Conservation (phyloP, 2,888 invertebrate genomes). For the Morpho helenor region DNA sequence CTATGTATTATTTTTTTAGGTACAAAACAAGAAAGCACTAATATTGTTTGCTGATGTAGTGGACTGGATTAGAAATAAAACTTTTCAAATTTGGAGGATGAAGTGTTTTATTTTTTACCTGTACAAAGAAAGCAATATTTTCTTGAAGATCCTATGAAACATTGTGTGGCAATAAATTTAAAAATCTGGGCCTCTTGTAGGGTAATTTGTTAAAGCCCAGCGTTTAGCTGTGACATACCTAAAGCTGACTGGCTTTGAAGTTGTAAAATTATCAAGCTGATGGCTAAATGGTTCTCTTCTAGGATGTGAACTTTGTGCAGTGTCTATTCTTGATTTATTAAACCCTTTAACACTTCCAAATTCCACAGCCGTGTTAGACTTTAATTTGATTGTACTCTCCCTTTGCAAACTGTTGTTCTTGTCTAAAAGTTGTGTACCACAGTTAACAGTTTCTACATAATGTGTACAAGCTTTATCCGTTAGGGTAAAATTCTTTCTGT, state of each 20-base stretch:
- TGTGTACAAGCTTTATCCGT: slow-evolving; percentile 47
- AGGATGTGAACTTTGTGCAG: background rate
- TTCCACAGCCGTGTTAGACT: slow-evolving; percentile 9
- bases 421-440: slow-evolving; percentile 28
- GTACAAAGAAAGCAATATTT: no score
- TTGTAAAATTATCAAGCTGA: slow-evolving; percentile 1
- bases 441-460: slow-evolving; percentile 21
- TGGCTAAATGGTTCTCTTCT: slow-evolving; percentile 2
- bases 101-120: slow-evolving; percentile 28
- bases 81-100: slow-evolving; percentile 40
- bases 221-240: slow-evolving; percentile 37
- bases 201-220: slow-evolving; percentile 52
- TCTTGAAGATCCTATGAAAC: no score
- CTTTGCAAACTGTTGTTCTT: slow-evolving; percentile 16
- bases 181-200: slow-evolving; percentile 58
- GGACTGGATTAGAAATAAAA: slow-evolving; percentile 54
- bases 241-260: slow-evolving; percentile 3
- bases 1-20: slow-evolving; percentile 48
- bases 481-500: slow-evolving; percentile 23
- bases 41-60: slow-evolving; percentile 60
- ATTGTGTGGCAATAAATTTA: slow-evolving; percentile 26
- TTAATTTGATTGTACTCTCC: slow-evolving; percentile 12
- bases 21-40: slow-evolving; percentile 53
- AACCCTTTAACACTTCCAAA: slow-evolving; percentile 1
- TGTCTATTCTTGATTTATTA: background rate